Evolutionary conservation across 2,113 vertebrate genomes (phyloP).

Genomic region (Hyperoodon ampullatus): DNA sequence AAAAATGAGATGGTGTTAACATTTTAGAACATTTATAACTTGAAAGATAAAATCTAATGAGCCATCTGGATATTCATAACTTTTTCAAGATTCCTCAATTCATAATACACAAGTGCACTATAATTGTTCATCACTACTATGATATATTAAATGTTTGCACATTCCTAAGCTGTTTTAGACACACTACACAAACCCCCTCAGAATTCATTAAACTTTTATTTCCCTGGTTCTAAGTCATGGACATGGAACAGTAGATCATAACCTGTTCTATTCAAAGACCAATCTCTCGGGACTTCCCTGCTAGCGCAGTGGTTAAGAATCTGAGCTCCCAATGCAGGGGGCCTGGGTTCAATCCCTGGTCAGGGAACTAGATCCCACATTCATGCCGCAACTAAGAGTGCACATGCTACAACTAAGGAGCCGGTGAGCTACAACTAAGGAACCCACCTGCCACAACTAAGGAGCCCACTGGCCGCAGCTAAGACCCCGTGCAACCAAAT

Average conservation of each 20-base stretch:
- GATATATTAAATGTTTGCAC: not conserved
- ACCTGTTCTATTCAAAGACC: not conserved
- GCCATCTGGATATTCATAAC: not conserved
- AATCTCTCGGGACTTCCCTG: not conserved
- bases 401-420: no score
- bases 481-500: no score
- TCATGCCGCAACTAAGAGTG: no score
- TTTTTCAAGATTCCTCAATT: slow-evolving; percentile 1
- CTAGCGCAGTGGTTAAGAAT: no score
- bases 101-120: not conserved
- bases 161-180: not conserved
- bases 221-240: not conserved
- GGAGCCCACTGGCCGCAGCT: no score
- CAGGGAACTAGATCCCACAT: no score
- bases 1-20: slow-evolving; percentile 43
- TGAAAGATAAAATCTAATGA: slow-evolving; percentile 14
- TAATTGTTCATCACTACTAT: not conserved
- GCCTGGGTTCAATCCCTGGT: no score
- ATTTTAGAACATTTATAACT: slow-evolving; percentile 7
- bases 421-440: no score
- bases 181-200: not conserved
- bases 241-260: not conserved
- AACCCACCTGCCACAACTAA: no score
- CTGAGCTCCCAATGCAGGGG: no score
- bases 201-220: not conserved